Evolutionary conservation across 2,113 vertebrate genomes (phyloP).

Genomic region (Phodopus roborovskii): DNA sequence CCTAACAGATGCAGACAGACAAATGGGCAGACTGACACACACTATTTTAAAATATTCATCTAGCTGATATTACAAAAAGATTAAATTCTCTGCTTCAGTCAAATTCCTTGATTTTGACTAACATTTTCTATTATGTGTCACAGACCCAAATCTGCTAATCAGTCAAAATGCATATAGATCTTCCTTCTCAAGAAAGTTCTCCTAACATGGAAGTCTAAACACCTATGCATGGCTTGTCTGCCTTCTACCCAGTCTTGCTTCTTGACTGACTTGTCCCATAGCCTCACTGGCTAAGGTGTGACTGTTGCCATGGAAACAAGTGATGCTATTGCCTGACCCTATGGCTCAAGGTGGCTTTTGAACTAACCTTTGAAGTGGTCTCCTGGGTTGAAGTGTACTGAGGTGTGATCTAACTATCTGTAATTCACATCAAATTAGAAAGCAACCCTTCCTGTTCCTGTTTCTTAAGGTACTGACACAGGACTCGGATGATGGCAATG

Average conservation of each 20-base stretch:
- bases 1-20: neutral
- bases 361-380: neutral
- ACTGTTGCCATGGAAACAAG: neutral
- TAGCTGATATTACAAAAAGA: neutral
- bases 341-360: neutral
- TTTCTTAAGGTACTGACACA: neutral
- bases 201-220: neutral
- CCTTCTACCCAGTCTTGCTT: constrained; percentile 16
- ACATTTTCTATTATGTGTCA: neutral
- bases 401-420: neutral
- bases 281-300: neutral
- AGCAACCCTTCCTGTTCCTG: neutral
- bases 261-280: constrained; percentile 32
- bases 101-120: neutral
- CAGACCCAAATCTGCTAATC: neutral
- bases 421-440: neutral
- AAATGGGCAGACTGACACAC: neutral
- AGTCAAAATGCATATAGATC: neutral
- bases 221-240: neutral
- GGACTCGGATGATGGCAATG: neutral
- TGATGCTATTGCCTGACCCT: neutral
- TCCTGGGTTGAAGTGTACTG: neutral
- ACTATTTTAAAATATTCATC: neutral
- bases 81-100: neutral
- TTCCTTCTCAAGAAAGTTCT: neutral